phyloP scores from a whole-genome alignment of 2,888 invertebrate species.

The Fissipunctia ypsillon region DNA sequence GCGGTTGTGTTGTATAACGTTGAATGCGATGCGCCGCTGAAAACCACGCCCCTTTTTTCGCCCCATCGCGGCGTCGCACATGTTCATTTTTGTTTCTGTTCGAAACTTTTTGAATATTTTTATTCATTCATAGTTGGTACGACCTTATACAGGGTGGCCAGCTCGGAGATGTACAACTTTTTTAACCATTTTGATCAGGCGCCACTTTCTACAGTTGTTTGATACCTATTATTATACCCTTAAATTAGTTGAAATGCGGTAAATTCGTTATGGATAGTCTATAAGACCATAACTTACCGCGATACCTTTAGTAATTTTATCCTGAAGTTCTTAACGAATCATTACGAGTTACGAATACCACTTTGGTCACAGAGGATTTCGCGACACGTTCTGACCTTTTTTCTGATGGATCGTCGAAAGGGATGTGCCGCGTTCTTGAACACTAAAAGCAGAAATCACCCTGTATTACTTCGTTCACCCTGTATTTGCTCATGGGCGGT shows the following conservation, averaged over 20 bases:
- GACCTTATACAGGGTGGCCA: not conserved
- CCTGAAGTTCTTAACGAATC: not conserved
- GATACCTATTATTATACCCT: too few species aligned
- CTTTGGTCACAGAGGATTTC: not conserved
- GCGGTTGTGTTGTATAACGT: too few species aligned
- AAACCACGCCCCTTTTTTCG: not conserved
- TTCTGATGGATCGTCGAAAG: not conserved
- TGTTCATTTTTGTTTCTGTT: not conserved
- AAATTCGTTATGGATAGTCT: not conserved
- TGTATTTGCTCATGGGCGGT: constrained; percentile 24
- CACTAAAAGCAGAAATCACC: not conserved
- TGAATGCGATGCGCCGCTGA: not conserved
- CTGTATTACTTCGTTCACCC: constrained; percentile 1
- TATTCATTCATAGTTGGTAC: constrained; percentile 1
- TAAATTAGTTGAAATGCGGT: not conserved
- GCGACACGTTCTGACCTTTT: not conserved
- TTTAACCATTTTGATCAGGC: too few species aligned
- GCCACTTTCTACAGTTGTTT: not conserved
- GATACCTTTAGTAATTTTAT: not conserved
- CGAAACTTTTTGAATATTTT: not conserved
- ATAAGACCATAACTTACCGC: not conserved
- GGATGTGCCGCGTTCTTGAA: not conserved
- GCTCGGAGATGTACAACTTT: too few species aligned
- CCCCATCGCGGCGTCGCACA: not conserved
- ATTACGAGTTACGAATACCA: not conserved